A percentile compares a stretch with the other conserved stretches of the same genome.
These are phyloP conservation scores for Australoheros scitulus DNA, from an alignment of 2,113 vertebrate species.

Conservation along the genomic window DNA sequence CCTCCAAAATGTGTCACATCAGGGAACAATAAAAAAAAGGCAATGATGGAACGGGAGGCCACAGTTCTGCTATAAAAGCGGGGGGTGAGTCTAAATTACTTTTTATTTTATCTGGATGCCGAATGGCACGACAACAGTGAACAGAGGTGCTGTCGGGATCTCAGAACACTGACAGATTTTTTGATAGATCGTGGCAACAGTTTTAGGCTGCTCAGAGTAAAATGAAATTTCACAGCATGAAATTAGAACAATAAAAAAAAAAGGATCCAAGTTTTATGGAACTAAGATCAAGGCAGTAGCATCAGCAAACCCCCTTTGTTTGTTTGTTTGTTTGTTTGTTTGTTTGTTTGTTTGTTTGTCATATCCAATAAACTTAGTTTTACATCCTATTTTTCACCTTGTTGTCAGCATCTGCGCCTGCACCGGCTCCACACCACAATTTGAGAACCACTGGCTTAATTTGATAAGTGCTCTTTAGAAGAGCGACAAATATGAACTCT, in stretches of 20 bases:
- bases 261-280: background rate
- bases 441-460: background rate
- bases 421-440: background rate
- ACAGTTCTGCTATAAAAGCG: background rate
- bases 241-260: background rate
- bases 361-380: background rate
- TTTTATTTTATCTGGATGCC: background rate
- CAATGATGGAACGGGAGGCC: background rate
- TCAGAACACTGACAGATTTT: background rate
- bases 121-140: background rate
- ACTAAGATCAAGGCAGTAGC: accelerated
- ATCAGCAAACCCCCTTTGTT: background rate
- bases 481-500: background rate
- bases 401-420: background rate
- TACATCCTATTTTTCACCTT: background rate
- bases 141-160: background rate
- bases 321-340: too few species aligned
- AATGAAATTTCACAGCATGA: background rate
- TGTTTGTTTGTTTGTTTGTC: background rate
- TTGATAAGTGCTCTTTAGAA: background rate
- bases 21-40: background rate
- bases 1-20: background rate
- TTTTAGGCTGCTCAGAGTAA: background rate
- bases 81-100: background rate
- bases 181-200: background rate